These are phyloP conservation scores for Vipera ursinii DNA, from an alignment of 2,797 vertebrate genomes.

Conservation along the genomic window DNA sequence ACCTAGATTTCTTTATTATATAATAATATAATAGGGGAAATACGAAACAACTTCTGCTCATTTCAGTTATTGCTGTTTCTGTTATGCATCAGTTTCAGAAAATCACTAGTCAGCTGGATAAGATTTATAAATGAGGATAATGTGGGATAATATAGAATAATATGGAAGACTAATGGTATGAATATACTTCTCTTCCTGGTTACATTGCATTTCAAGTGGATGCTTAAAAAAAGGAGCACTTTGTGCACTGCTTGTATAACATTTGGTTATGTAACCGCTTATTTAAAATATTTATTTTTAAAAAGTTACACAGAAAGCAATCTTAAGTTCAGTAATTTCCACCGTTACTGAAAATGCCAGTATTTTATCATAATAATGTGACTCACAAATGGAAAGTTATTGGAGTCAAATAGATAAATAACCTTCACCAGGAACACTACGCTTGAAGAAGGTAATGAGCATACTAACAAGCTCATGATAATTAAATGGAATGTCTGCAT, in stretches of 20 bases:
- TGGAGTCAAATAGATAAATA: background rate
- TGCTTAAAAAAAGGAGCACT: background rate
- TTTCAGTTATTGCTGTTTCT: background rate
- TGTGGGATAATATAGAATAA: background rate
- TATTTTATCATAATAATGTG: background rate
- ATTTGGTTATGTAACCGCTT: background rate
- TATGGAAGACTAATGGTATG: background rate
- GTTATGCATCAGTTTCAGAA: background rate
- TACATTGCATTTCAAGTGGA: background rate
- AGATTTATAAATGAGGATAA: background rate
- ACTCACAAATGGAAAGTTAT: background rate
- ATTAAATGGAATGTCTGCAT: background rate
- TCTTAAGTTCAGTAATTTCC: background rate
- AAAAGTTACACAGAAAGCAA: background rate
- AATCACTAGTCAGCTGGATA: background rate
- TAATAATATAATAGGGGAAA: background rate
- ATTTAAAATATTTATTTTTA: background rate
- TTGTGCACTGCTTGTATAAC: background rate
- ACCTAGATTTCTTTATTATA: background rate
- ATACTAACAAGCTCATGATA: background rate
- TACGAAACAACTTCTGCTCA: background rate
- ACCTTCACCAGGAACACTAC: background rate
- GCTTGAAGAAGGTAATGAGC: background rate
- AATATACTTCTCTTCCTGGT: background rate
- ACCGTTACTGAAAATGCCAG: background rate